Evolutionary conservation across 2,113 vertebrate genomes (phyloP).

Genomic region (Menidia beryllina): DNA sequence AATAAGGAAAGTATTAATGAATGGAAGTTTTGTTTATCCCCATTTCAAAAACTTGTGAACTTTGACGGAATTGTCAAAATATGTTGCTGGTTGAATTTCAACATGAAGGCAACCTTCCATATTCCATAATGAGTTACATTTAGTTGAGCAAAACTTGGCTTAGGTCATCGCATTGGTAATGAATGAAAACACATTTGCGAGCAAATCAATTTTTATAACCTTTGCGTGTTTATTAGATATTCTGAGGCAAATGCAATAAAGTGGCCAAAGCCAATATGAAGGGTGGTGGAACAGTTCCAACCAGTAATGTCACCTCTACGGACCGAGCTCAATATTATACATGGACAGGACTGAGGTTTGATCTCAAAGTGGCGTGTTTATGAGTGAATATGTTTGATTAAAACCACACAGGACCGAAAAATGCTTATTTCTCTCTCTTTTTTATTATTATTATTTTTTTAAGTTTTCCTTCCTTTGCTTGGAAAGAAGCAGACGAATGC

Average conservation of each 20-base stretch:
- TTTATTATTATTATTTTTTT: neutral
- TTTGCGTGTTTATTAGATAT: constrained; percentile 79
- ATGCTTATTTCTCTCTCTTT: constrained; percentile 34
- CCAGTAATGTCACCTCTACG: constrained; percentile 75
- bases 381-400: constrained; percentile 76
- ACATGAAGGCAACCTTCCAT: constrained; percentile 15
- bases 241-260: constrained; percentile 76
- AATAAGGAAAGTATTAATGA: neutral
- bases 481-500: constrained; percentile 31
- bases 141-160: constrained; percentile 54
- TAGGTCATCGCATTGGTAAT: constrained; percentile 67
- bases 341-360: constrained; percentile 36
- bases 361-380: constrained; percentile 70
- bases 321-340: constrained; percentile 51
- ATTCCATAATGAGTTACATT: constrained; percentile 52
- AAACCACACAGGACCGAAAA: constrained; percentile 55
- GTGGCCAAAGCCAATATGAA: constrained; percentile 72
- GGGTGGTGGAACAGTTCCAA: constrained; percentile 74
- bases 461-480: neutral
- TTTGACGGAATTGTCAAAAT: constrained; percentile 19
- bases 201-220: constrained; percentile 80
- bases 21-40: too few relatives aligned
- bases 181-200: constrained; percentile 78
- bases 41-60: too few relatives aligned
- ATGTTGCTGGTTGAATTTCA: constrained; percentile 13